Conservation (phyloP, 2,888 invertebrate species). For the Torymus tubicola region DNA sequence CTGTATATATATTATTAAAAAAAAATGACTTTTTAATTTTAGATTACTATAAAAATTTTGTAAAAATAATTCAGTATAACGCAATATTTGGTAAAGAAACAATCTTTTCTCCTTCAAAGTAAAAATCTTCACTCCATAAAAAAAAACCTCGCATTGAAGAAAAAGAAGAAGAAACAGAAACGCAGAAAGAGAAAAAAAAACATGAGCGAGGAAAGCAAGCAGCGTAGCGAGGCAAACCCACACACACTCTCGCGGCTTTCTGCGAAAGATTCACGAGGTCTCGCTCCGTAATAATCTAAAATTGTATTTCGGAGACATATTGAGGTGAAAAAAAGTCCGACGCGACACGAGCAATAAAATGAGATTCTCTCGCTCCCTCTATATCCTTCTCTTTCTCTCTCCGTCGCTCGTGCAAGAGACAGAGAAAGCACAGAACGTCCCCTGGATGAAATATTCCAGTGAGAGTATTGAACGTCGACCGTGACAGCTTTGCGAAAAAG, state of each 20-base stretch:
- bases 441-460: conserved; percentile 49
- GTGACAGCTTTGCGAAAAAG: conserved; percentile 58
- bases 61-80: too few species aligned
- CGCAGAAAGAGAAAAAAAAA: background rate
- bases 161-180: background rate
- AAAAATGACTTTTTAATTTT: too few species aligned
- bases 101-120: background rate
- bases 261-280: conserved; percentile 40
- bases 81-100: too few species aligned
- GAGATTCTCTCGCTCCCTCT: conserved; percentile 19
- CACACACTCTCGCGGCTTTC: background rate
- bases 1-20: too few species aligned
- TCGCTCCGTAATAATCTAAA: conserved; percentile 43
- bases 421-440: background rate
- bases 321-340: conserved; percentile 47
- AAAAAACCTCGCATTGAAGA: background rate
- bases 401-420: background rate
- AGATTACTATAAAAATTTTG: too few species aligned
- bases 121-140: conserved; percentile 6
- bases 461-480: conserved; percentile 53
- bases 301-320: conserved; percentile 55
- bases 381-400: too few species aligned
- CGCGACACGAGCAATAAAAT: conserved; percentile 43
- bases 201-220: too few species aligned
- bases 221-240: too few species aligned